A percentile compares a stretch with the other conserved stretches of the same genome.
phyloP scores from a whole-genome alignment of 2,888 invertebrate genomes.

The Stictocephala bisonia region DNA sequence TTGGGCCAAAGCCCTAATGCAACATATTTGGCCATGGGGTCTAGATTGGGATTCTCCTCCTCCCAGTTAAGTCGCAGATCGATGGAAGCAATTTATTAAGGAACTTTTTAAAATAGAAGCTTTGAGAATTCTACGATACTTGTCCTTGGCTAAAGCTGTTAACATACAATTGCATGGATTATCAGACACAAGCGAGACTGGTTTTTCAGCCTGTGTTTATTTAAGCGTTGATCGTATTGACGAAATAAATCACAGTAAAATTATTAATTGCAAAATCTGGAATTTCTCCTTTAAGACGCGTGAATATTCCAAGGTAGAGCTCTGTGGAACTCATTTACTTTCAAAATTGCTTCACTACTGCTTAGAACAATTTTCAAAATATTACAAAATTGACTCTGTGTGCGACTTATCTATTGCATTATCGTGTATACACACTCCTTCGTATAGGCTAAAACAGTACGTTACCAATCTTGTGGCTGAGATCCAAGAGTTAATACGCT shows the following conservation, averaged over 20 bases:
- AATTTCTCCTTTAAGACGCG: conserved; percentile 44
- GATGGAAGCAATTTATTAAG: neutral
- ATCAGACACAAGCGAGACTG: conserved; percentile 12
- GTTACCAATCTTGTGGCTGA: conserved; percentile 21
- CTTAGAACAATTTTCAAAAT: conserved; percentile 52
- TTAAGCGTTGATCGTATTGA: neutral
- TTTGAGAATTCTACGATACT: neutral
- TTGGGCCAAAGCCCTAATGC: conserved; percentile 3
- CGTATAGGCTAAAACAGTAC: neutral
- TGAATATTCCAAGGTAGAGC: conserved; percentile 55
- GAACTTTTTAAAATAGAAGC: conserved; percentile 1
- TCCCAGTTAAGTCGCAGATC: neutral
- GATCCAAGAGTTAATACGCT: conserved; percentile 40
- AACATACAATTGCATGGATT: conserved; percentile 17
- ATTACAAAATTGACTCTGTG: conserved; percentile 53
- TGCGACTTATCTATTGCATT: conserved; percentile 55
- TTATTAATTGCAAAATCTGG: conserved; percentile 23
- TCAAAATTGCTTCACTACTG: conserved; percentile 53
- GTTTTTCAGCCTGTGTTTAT: conserved; percentile 22
- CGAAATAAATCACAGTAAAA: neutral
- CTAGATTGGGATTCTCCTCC: conserved; percentile 9
- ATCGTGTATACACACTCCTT: conserved; percentile 2
- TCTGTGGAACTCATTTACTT: conserved; percentile 51
- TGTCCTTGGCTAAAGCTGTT: neutral
- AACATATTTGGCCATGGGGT: neutral